Base-by-base conservation (phyloP, 2,888 invertebrate species). In the Hydroisotoma schaefferi region DNA sequence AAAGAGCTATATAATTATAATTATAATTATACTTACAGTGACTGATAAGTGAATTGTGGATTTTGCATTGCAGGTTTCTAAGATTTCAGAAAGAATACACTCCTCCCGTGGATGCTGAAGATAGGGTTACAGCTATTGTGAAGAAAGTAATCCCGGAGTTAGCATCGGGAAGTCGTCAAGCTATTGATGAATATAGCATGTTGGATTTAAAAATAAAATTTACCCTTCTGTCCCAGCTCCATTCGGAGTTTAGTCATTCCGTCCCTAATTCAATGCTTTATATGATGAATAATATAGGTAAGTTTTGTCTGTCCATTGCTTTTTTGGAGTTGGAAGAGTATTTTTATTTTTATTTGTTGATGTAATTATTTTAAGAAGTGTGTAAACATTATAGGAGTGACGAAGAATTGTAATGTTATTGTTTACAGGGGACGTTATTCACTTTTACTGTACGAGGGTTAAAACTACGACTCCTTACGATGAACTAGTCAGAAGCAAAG, bases 181-280 rank as follows among this genome's bases (percentile, higher is more conserved):
- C 57, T 43, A 57, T 65, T 26, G 33, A 51, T 33, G 38, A 18
- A 20, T 55, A 28, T 10, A 29, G 28, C 28, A 78, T 80, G 12
- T 56, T 59, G 1, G 74, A 79, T 2, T 55, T 76, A 25, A 75
- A 79, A 10, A 77, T 81, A 8, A 87, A 89, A 76, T 91, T 84
- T 75, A 78, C 82, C 29, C 78, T 94, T 8, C 79, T 94, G 2
- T 80, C 82, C 29, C 82, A 83, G 5, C 89, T 90, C 73, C 84
- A 80, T 66, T 78, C 84, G 46, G 83, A 85, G 75, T 87, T 94
- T 63, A 80, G 86, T 6, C 87, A 94, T 76, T 76, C 81, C 63
- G 83, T 95, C 12, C 91, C 94, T 0, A 94, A 90, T 80, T 90
- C 90, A 0, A 76, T 86, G 53, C 77, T 95, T n/a, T 84, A 86